Evolutionary conservation across 2,113 vertebrate species (phyloP).

Genomic region (Otis tarda): DNA sequence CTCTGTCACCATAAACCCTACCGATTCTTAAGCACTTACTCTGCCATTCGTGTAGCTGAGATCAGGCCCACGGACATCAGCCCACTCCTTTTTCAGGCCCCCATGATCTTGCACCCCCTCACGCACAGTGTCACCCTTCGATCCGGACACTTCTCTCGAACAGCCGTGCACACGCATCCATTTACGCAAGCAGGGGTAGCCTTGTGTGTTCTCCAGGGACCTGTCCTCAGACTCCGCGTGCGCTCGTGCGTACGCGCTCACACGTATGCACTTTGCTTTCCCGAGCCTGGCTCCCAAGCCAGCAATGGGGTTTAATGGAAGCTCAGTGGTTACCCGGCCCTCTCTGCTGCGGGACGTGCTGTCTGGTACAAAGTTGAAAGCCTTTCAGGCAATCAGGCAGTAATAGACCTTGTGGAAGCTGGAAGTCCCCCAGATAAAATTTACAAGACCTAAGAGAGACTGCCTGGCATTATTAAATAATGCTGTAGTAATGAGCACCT

Average conservation of each 20-base stretch:
- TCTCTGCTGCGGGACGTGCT: not conserved
- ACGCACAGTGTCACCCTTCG: not conserved
- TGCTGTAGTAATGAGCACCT: not conserved
- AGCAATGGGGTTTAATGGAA: not conserved
- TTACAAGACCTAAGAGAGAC: slow-evolving; percentile 12
- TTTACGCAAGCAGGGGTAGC: not conserved
- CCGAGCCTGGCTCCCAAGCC: not conserved
- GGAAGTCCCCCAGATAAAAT: not conserved
- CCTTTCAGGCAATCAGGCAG: slow-evolving; percentile 4
- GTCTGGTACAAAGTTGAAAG: not conserved
- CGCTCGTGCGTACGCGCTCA: fast-evolving
- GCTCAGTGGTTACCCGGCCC: not conserved
- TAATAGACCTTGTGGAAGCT: slow-evolving; percentile 18
- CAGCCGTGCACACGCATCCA: not conserved
- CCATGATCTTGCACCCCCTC: not conserved
- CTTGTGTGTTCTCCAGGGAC: not conserved
- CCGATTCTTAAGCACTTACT: not conserved
- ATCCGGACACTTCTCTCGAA: not conserved
- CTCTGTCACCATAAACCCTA: not conserved
- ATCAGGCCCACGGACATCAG: not conserved
- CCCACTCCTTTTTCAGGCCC: not conserved
- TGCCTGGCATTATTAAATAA: slow-evolving; percentile 4
- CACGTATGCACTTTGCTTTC: not conserved
- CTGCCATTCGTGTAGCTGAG: not conserved
- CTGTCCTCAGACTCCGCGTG: not conserved